Evolutionary conservation across 2,888 invertebrate species (phyloP).

Genomic region (Exocentrus adspersus): DNA sequence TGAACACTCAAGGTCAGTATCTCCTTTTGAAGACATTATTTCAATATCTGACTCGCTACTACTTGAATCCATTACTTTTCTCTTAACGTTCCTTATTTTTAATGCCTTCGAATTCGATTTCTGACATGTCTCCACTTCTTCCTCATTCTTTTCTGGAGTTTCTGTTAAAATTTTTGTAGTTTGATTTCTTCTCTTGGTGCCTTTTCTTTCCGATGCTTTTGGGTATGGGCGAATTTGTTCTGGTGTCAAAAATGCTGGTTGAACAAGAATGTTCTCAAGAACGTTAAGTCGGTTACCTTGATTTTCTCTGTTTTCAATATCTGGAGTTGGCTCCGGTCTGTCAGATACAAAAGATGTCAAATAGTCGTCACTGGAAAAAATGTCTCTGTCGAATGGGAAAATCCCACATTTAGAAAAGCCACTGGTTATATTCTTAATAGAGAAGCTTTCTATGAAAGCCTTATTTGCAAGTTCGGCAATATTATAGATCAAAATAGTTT

Average conservation of each 20-base stretch:
- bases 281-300: conserved; percentile 6
- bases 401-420: conserved; percentile 20
- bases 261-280: conserved; percentile 12
- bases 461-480: conserved; percentile 14
- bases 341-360: conserved; percentile 2
- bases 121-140: neutral
- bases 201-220: conserved; percentile 5
- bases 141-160: conserved; percentile 16
- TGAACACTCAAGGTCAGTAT: neutral
- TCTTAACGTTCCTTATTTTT: neutral
- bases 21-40: neutral
- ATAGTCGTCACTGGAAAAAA: conserved; percentile 15
- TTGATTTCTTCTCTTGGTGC: conserved; percentile 10
- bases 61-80: neutral
- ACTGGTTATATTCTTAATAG: conserved; percentile 10
- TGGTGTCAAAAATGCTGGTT: conserved; percentile 2
- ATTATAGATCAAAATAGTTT: conserved; percentile 20
- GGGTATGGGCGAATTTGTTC: conserved; percentile 18
- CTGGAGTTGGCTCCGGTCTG: neutral
- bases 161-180: conserved; percentile 26
- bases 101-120: neutral
- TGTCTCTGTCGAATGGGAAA: conserved; percentile 18
- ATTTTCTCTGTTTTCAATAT: neutral
- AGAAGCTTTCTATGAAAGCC: conserved; percentile 5
- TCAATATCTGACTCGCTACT: neutral